A percentile compares a stretch with the other conserved stretches of the same genome.
Evolutionary conservation across 2,888 invertebrate species (phyloP).

Genomic region (Branchellion lobata): DNA sequence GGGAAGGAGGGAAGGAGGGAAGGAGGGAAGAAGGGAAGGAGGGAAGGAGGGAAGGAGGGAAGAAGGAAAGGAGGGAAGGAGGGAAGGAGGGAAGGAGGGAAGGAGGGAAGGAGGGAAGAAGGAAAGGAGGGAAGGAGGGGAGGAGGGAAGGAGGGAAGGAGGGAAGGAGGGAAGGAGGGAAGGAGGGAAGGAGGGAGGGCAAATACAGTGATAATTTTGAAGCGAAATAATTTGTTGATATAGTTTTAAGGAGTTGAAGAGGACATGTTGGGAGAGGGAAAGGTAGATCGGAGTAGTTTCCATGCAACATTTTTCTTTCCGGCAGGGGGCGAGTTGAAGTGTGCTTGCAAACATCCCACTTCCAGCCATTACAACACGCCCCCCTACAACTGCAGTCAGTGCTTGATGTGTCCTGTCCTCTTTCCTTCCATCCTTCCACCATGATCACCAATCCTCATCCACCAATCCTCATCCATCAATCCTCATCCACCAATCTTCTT

Average conservation of each 20-base stretch:
- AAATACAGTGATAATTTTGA: background rate
- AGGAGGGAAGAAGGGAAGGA: background rate
- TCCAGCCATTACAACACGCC: slow-evolving; percentile 57
- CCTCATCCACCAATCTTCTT: no score
- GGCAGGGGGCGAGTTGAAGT: slow-evolving; percentile 59
- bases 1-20: background rate
- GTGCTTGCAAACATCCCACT: slow-evolving; percentile 61
- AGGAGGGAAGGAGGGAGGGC: background rate
- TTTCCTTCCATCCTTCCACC: no score
- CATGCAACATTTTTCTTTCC: no score
- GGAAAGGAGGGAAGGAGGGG: background rate
- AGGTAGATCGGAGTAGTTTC: background rate
- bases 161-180: background rate
- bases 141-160: background rate
- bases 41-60: background rate
- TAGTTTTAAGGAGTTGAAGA: background rate
- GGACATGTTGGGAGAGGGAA: background rate
- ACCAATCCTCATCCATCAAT: no score
- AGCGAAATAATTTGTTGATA: background rate
- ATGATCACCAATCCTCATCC: no score
- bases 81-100: background rate
- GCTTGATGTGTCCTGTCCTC: no score
- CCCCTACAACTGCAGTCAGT: slow-evolving; percentile 59
- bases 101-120: background rate
- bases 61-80: background rate